Conservation (phyloP, 1,140 invertebrate species). For the Drosophila setifemur region DNA sequence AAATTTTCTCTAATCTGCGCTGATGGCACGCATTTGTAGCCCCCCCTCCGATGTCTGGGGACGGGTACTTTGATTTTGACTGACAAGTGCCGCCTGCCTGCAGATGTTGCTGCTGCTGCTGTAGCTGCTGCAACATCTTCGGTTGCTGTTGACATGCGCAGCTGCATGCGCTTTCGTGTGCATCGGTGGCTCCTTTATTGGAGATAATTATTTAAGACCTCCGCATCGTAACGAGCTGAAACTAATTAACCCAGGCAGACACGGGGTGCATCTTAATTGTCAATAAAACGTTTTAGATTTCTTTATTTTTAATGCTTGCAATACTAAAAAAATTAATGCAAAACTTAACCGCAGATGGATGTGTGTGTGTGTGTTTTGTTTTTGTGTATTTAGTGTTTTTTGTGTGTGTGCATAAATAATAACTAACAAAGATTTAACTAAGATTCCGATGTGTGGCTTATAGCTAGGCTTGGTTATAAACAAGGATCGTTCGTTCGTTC, state of each 20-base stretch:
- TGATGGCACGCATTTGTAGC: slow-evolving; percentile 69
- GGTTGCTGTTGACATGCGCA: slow-evolving; percentile 70
- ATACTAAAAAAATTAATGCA: slow-evolving; percentile 67
- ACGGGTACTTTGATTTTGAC: slow-evolving; percentile 77
- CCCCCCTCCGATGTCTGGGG: slow-evolving; percentile 51
- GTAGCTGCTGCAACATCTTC: slow-evolving; percentile 19
- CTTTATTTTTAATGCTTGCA: slow-evolving; percentile 76
- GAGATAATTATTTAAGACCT: slow-evolving; percentile 76
- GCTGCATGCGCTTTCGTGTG: slow-evolving; percentile 74
- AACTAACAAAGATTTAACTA: slow-evolving; percentile 80
- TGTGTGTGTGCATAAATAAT: slow-evolving; percentile 73
- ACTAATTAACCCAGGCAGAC: slow-evolving; percentile 67
- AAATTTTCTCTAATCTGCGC: slow-evolving; percentile 79
- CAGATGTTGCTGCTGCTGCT: slow-evolving; percentile 6
- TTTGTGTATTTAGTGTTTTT: slow-evolving; percentile 9
- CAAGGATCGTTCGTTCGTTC: slow-evolving; percentile 18
- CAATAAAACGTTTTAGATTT: slow-evolving; percentile 73
- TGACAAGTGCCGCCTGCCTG: slow-evolving; percentile 75
- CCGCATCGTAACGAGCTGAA: slow-evolving; percentile 46
- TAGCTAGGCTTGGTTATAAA: slow-evolving; percentile 41
- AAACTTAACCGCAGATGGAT: slow-evolving; percentile 57
- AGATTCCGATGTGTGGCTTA: slow-evolving; percentile 52
- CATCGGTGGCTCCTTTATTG: slow-evolving; percentile 71
- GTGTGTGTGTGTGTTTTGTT: slow-evolving; percentile 25
- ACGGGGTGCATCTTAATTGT: slow-evolving; percentile 58